Conservation (phyloP, 2,113 vertebrate species). For the Actinemys pallida region DNA sequence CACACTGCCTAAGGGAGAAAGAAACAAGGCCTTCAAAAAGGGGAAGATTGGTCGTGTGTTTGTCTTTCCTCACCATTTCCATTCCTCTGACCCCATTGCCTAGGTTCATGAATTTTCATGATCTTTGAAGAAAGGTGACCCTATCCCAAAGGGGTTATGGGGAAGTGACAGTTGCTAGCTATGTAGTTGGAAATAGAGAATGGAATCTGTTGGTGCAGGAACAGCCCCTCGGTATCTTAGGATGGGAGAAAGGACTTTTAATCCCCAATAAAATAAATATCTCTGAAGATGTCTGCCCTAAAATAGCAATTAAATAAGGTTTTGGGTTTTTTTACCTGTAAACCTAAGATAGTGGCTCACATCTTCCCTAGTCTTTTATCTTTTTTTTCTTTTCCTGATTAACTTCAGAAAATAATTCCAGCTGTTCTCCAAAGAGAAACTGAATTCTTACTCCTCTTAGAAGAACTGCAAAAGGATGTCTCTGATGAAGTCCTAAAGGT, state of each 20-base stretch:
- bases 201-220: not conserved
- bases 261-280: not conserved
- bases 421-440: slow-evolving; percentile 81
- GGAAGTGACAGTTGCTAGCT: not conserved
- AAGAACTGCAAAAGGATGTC: slow-evolving; percentile 86
- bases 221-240: not conserved
- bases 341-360: not conserved
- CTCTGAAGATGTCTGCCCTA: not conserved
- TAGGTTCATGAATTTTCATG: not conserved
- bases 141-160: not conserved
- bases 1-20: not conserved
- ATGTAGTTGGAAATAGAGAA: not conserved
- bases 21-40: not conserved
- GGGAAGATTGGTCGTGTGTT: not conserved
- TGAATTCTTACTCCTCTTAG: slow-evolving; percentile 91
- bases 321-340: not conserved
- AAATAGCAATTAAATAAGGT: not conserved
- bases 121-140: not conserved
- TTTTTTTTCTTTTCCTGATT: not conserved
- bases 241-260: not conserved
- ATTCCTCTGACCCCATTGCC: not conserved
- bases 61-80: not conserved
- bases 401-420: slow-evolving; percentile 76
- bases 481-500: slow-evolving; percentile 86
- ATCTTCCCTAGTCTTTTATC: not conserved